Evolutionary conservation across 1,140 invertebrate species (phyloP).

Genomic region (Nasonia vitripennis): DNA sequence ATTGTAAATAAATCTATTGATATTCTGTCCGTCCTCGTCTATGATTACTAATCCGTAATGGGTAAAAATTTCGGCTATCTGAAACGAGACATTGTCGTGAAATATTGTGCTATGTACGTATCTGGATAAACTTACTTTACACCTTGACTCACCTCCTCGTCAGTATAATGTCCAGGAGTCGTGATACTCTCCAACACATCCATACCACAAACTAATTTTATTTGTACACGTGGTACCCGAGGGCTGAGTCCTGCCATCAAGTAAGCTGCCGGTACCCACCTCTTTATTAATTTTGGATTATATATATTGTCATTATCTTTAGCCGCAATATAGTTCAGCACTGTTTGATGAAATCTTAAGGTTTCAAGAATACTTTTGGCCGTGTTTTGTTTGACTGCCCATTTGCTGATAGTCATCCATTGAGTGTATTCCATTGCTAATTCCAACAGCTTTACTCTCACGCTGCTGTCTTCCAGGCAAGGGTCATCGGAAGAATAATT

Average conservation of each 20-base stretch:
- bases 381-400: slow-evolving; percentile 87
- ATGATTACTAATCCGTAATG: slow-evolving; percentile 93
- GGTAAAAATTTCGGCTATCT: slow-evolving; percentile 92
- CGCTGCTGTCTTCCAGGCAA: slow-evolving; percentile 83
- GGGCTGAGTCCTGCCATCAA: too few relatives aligned
- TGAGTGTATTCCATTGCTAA: slow-evolving; percentile 84
- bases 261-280: neutral
- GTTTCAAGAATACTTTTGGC: slow-evolving; percentile 88
- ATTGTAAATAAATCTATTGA: slow-evolving; percentile 93
- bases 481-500: slow-evolving; percentile 88
- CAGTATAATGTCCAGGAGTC: slow-evolving; percentile 89
- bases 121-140: neutral
- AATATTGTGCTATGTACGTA: neutral
- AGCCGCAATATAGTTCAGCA: slow-evolving; percentile 79
- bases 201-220: slow-evolving; percentile 94
- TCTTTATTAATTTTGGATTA: slow-evolving; percentile 55
- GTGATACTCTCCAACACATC: slow-evolving; percentile 95
- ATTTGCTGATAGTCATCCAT: slow-evolving; percentile 91
- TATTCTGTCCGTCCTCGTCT: slow-evolving; percentile 87
- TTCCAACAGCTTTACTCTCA: slow-evolving; percentile 89
- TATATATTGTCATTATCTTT: slow-evolving; percentile 70
- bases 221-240: slow-evolving; percentile 76
- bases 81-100: slow-evolving; percentile 13
- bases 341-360: slow-evolving; percentile 89
- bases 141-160: slow-evolving; percentile 89